Conservation (phyloP, 1,140 invertebrate species). For the Eumaeus atala region DNA sequence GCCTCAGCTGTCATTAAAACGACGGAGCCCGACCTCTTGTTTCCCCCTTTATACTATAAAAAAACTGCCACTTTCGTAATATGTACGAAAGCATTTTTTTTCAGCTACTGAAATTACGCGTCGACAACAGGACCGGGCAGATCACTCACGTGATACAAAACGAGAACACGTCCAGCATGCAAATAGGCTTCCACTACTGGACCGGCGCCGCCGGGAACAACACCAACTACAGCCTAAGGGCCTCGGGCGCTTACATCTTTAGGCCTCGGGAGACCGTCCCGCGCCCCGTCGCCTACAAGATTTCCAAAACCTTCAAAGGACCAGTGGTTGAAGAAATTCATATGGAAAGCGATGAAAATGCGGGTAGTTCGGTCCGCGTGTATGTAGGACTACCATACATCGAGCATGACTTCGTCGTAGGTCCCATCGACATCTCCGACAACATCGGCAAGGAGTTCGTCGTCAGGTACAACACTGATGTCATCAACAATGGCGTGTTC, state of each 20-base stretch:
- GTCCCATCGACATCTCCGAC: slow-evolving; percentile 90
- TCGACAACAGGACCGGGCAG: slow-evolving; percentile 29
- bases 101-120: slow-evolving; percentile 33
- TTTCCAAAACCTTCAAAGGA: slow-evolving; percentile 80
- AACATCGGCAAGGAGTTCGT: slow-evolving; percentile 88
- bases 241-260: slow-evolving; percentile 92
- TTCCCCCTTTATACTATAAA: too few relatives aligned
- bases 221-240: slow-evolving; percentile 47
- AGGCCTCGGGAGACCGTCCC: slow-evolving; percentile 58
- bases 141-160: slow-evolving; percentile 29
- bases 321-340: slow-evolving; percentile 87
- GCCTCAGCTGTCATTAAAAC: too few relatives aligned
- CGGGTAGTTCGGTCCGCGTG: slow-evolving; percentile 77
- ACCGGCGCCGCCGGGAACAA: slow-evolving; percentile 45
- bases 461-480: slow-evolving; percentile 79
- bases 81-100: slow-evolving; percentile 4
- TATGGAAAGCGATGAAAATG: slow-evolving; percentile 38
- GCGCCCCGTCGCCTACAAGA: slow-evolving; percentile 69
- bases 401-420: slow-evolving; percentile 94
- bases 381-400: slow-evolving; percentile 78
- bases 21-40: too few relatives aligned
- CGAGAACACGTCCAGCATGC: slow-evolving; percentile 22
- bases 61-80: too few relatives aligned
- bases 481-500: slow-evolving; percentile 82
- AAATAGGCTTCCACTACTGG: slow-evolving; percentile 82